A percentile compares a stretch with the other conserved stretches of the same genome.
Conservation (phyloP, 92 coral and sea anemone genomes). For the Umimayanthus kanabou region DNA sequence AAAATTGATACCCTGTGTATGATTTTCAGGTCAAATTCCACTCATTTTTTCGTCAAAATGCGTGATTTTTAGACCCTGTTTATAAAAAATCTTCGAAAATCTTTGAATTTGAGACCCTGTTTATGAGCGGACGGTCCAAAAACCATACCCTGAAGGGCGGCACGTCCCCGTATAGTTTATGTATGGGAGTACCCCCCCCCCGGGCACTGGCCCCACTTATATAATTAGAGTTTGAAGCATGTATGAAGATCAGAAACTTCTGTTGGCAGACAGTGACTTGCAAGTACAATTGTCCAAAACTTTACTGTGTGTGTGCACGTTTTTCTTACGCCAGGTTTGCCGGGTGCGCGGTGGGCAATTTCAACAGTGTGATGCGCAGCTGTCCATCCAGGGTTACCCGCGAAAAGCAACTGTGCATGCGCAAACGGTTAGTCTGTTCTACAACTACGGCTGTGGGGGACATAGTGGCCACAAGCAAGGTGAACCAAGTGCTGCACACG, state of each 20-base stretch:
- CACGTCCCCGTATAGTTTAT: too few species aligned
- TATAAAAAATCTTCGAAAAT: too few species aligned
- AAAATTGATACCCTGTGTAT: too few species aligned
- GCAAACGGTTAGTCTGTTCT: not conserved
- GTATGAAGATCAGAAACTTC: not conserved
- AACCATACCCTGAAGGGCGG: too few species aligned
- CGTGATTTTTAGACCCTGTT: too few species aligned
- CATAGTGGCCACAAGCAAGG: conserved; percentile 4
- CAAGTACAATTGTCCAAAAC: not conserved
- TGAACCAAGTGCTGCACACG: not conserved
- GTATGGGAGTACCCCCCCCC: too few species aligned
- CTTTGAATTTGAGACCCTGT: too few species aligned
- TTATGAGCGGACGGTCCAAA: too few species aligned
- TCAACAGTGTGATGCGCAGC: conserved; percentile 6
- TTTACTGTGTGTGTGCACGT: too few species aligned
- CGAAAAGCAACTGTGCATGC: conserved; percentile 12
- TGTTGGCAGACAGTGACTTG: not conserved
- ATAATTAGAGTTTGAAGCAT: not conserved
- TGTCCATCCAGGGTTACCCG: conserved; percentile 30
- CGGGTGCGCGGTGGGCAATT: not conserved
- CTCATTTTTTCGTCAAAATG: too few species aligned
- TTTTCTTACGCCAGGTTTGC: conserved; percentile 5
- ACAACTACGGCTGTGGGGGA: conserved; percentile 16
- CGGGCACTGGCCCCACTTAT: too few species aligned
- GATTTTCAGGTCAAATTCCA: too few species aligned